Conservation (phyloP, 1,140 invertebrate genomes). For the Drosophila ercepeae region DNA sequence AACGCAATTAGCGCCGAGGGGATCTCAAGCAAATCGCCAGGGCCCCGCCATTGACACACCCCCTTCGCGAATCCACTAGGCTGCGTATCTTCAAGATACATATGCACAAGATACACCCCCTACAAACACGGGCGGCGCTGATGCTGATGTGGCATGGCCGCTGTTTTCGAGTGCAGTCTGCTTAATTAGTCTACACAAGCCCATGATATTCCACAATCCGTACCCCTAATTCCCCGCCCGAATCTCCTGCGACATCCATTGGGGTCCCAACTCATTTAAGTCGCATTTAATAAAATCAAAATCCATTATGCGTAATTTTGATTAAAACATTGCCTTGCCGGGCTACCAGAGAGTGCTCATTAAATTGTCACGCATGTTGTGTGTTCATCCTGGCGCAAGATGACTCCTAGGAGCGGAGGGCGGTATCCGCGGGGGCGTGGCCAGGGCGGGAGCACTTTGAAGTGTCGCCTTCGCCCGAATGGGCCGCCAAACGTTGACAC, state of each 20-base stretch:
- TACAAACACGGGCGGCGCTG: constrained; percentile 61
- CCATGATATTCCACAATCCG: constrained; percentile 5
- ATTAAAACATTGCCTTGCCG: constrained; percentile 73
- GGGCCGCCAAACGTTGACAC: constrained; percentile 67
- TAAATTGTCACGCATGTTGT: constrained; percentile 82
- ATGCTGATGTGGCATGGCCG: constrained; percentile 76
- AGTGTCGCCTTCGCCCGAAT: constrained; percentile 43
- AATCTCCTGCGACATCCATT: constrained; percentile 4
- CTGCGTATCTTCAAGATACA: constrained; percentile 16
- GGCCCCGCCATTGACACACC: constrained; percentile 11
- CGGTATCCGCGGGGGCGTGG: constrained; percentile 1
- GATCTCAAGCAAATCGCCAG: constrained; percentile 76
- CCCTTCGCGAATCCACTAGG: not conserved
- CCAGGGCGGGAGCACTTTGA: constrained; percentile 62
- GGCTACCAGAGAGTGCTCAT: constrained; percentile 57
- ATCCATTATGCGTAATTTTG: constrained; percentile 81
- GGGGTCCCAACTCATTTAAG: constrained; percentile 74
- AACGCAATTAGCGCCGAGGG: constrained; percentile 79
- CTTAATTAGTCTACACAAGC: constrained; percentile 73
- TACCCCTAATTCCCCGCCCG: not conserved
- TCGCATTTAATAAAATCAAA: constrained; percentile 83
- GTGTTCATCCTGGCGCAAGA: constrained; percentile 21
- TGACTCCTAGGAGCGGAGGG: constrained; percentile 1
- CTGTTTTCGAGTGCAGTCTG: constrained; percentile 65
- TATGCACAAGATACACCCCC: not conserved